Evolutionary conservation across 2,797 vertebrate genomes (phyloP).

Genomic region (Trachops cirrhosus): DNA sequence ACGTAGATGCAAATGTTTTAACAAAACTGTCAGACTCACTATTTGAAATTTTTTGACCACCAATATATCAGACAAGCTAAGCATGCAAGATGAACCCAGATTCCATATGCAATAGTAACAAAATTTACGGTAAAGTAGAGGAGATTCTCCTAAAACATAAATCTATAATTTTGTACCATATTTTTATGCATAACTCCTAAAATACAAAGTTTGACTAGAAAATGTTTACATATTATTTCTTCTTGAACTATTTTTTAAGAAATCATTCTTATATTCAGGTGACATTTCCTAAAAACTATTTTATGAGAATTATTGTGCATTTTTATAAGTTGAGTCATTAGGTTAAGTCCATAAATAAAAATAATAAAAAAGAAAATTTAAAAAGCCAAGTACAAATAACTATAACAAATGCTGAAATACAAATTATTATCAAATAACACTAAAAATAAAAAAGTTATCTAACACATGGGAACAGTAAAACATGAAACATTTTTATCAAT

Average conservation of each 20-base stretch:
- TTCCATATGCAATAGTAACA: neutral
- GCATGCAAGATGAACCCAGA: neutral
- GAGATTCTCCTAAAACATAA: neutral
- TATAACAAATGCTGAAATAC: neutral
- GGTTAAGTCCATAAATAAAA: neutral
- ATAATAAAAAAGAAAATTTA: neutral
- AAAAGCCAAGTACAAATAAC: neutral
- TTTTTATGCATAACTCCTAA: neutral
- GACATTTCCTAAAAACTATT: neutral
- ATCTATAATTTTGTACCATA: neutral
- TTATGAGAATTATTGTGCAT: neutral
- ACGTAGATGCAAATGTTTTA: neutral
- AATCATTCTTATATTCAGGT: neutral
- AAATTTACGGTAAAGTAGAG: neutral
- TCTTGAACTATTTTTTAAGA: neutral
- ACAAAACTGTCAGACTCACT: neutral
- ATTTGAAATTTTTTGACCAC: neutral
- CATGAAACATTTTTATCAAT: neutral
- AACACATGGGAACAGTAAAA: neutral
- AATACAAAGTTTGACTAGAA: neutral
- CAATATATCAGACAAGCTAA: neutral
- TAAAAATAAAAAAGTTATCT: neutral
- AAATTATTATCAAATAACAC: neutral
- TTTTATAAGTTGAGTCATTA: neutral
- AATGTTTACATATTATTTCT: neutral